Percentiles rank a stretch among this genome's conserved stretches.
These are phyloP conservation scores for Neomorphus geoffroyi DNA, from an alignment of 2,797 vertebrate species.

Conservation along the genomic window DNA sequence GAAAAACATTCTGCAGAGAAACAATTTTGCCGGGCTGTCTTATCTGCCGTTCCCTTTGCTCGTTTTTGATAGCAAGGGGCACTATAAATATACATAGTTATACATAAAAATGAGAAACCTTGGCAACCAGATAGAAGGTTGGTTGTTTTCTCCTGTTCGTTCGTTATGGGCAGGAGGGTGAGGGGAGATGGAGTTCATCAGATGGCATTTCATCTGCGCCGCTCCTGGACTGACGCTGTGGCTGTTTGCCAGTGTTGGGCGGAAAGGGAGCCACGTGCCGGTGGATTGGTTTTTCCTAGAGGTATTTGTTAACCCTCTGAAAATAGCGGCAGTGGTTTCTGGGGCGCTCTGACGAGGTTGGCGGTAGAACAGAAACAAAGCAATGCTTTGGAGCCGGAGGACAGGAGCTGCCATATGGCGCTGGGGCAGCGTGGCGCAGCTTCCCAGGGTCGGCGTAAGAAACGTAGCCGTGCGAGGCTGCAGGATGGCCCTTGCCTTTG, in stretches of 20 bases:
- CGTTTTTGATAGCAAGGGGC: constrained; percentile 28
- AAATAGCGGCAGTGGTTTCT: constrained; percentile 1
- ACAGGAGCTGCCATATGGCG: background rate
- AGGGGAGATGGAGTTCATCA: background rate
- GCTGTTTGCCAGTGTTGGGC: fast-evolving
- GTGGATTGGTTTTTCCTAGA: background rate
- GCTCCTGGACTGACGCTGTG: fast-evolving
- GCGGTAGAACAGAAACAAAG: background rate
- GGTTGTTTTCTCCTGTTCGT: background rate
- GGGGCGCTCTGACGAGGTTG: background rate
- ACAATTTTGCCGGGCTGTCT: constrained; percentile 17
- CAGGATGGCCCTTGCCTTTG: fast-evolving
- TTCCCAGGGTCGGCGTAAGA: background rate
- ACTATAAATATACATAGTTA: constrained; percentile 56
- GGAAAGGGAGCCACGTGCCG: background rate
- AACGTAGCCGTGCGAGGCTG: fast-evolving
- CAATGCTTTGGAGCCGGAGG: fast-evolving
- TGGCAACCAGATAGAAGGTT: constrained; percentile 43
- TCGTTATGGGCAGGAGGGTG: background rate
- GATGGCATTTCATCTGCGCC: background rate
- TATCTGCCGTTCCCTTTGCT: constrained; percentile 34
- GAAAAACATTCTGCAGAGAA: constrained; percentile 15
- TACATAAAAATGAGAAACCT: constrained; percentile 59
- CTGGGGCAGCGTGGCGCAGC: fast-evolving
- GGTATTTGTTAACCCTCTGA: constrained; percentile 28